These are phyloP conservation scores for Macrostomum cliftonense DNA, from an alignment of 2,888 invertebrate genomes.

Conservation along the genomic window DNA sequence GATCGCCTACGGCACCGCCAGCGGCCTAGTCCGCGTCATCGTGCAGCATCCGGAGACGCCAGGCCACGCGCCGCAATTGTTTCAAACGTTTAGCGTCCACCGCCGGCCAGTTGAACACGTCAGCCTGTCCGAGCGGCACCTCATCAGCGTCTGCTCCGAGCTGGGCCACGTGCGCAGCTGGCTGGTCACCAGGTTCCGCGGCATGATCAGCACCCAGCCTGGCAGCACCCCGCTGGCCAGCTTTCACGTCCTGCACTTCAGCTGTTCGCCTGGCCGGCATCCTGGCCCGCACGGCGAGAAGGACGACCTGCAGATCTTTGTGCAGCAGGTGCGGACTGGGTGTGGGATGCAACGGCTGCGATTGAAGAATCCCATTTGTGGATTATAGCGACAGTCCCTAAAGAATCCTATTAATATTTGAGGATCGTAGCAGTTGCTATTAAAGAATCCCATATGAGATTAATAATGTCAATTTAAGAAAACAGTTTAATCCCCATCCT, in stretches of 20 bases:
- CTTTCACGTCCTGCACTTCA: conserved; percentile 55
- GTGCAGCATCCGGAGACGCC: conserved; percentile 98
- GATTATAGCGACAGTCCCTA: no score
- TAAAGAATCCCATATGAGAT: no score
- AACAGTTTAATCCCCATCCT: no score
- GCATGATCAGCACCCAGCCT: conserved; percentile 96
- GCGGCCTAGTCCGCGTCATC: conserved; percentile 79
- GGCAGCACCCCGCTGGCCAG: conserved; percentile 90
- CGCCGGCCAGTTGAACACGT: conserved; percentile 81
- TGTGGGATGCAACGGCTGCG: no score
- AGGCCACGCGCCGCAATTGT: conserved; percentile 87
- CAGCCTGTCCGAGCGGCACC: conserved; percentile 61
- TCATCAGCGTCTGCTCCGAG: conserved; percentile 55
- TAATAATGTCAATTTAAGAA: no score
- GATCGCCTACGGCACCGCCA: conserved; percentile 90
- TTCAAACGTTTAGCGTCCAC: conserved; percentile 92
- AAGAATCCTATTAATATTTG: no score
- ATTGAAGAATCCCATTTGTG: no score
- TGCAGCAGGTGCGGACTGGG: conserved; percentile 54
- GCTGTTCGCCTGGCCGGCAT: conserved; percentile 37
- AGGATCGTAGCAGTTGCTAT: no score
- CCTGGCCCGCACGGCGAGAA: conserved; percentile 83
- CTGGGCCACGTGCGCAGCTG: conserved; percentile 94
- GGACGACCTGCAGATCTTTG: conserved; percentile 89
- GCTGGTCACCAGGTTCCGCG: conserved; percentile 84